These are phyloP conservation scores for Ptilonorhynchus violaceus DNA, from an alignment of 2,113 vertebrate species.

Conservation along the genomic window DNA sequence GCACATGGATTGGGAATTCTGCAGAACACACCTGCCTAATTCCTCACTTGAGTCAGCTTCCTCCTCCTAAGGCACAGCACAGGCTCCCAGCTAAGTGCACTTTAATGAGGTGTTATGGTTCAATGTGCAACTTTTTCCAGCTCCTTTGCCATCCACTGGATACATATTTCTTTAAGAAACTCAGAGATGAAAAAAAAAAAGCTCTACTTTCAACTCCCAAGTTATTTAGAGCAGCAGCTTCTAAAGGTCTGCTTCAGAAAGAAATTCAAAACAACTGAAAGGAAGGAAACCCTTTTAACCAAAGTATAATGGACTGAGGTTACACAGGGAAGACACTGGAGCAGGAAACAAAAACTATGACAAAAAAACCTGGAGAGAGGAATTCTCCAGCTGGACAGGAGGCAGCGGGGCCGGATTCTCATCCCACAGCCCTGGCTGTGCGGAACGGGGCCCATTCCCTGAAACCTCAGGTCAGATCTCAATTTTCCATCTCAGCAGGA, in stretches of 20 bases:
- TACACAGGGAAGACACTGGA: neutral
- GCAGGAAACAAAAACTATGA: neutral
- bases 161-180: neutral
- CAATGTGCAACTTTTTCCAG: neutral
- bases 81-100: neutral
- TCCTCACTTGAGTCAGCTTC: neutral
- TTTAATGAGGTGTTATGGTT: neutral
- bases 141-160: neutral
- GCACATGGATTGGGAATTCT: accelerated
- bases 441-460: neutral
- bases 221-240: neutral
- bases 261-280: neutral
- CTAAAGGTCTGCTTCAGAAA: neutral
- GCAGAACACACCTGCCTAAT: neutral
- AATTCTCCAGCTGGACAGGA: neutral
- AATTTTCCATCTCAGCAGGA: neutral
- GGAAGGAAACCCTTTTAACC: constrained; percentile 21
- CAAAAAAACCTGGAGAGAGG: neutral
- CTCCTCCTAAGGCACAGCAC: neutral
- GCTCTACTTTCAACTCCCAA: neutral
- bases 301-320: neutral
- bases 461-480: neutral
- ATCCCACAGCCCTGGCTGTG: neutral
- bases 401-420: accelerated
- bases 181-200: neutral